Evolutionary conservation across 2,797 vertebrate species (phyloP).

Genomic region (Squalus acanthias): DNA sequence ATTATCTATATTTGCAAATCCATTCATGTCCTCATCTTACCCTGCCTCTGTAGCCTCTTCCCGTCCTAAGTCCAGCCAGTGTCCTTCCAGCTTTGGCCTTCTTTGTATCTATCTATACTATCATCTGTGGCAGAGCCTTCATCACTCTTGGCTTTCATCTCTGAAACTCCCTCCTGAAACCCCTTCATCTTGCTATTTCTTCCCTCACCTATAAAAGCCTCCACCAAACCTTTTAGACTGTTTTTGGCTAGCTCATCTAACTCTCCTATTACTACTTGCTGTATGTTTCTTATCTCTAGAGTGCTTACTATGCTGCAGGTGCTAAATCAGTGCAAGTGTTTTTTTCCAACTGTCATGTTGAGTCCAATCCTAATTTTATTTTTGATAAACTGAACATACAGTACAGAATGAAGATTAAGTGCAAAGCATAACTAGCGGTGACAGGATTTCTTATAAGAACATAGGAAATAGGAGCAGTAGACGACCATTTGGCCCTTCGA

Average conservation of each 20-base stretch:
- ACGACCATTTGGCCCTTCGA: no score
- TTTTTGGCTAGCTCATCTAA: background rate
- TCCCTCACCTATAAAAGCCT: background rate
- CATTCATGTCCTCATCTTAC: no score
- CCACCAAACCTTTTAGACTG: background rate
- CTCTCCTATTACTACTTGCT: background rate
- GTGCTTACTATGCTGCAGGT: no score
- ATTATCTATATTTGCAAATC: no score
- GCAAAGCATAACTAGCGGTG: background rate
- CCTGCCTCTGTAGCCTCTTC: no score
- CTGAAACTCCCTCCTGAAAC: background rate
- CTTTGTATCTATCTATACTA: no score
- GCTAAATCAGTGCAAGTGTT: no score
- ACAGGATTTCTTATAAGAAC: background rate
- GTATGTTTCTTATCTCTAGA: background rate
- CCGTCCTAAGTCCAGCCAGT: no score
- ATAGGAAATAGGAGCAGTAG: no score
- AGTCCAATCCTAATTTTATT: background rate
- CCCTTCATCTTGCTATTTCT: background rate
- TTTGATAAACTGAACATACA: background rate
- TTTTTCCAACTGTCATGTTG: no score
- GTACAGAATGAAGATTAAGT: background rate
- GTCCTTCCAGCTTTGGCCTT: background rate
- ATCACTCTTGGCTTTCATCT: background rate
- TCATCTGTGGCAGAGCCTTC: no score